These are phyloP conservation scores for Platysternon megacephalum DNA, from an alignment of 2,113 vertebrate genomes.

Conservation along the genomic window DNA sequence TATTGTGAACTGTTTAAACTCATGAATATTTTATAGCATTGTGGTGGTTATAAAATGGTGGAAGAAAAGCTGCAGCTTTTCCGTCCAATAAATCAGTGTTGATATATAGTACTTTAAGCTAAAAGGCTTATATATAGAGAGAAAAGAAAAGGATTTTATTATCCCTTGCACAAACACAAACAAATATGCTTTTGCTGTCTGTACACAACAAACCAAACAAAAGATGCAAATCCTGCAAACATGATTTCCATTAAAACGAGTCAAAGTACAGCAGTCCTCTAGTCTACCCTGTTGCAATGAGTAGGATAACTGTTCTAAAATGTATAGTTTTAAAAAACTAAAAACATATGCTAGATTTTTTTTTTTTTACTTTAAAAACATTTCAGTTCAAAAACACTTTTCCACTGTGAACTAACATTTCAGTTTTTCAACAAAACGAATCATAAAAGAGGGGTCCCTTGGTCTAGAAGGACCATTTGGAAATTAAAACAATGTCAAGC, in stretches of 20 bases:
- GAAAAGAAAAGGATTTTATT: neutral
- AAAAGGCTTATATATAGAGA: neutral
- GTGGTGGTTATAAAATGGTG: neutral
- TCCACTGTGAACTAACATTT: neutral
- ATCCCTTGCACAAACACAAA: neutral
- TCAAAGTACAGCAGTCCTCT: fast-evolving
- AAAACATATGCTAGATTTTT: neutral
- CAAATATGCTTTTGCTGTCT: neutral
- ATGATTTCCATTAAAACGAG: neutral
- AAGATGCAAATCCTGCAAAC: neutral
- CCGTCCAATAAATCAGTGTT: neutral
- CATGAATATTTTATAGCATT: neutral
- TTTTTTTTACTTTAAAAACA: neutral
- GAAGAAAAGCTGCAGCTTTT: neutral
- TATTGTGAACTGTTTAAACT: neutral
- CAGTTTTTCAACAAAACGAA: neutral
- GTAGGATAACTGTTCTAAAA: neutral
- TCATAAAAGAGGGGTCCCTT: fast-evolving
- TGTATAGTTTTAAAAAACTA: neutral
- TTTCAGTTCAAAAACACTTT: neutral
- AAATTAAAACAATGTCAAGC: neutral
- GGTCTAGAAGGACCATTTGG: neutral
- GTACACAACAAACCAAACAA: neutral
- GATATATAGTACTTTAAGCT: neutral
- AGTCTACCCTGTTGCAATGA: neutral